Percentiles rank a stretch among this genome's conserved stretches.
Conservation (phyloP, 1,140 invertebrate species). For the Bombus ignitus region DNA sequence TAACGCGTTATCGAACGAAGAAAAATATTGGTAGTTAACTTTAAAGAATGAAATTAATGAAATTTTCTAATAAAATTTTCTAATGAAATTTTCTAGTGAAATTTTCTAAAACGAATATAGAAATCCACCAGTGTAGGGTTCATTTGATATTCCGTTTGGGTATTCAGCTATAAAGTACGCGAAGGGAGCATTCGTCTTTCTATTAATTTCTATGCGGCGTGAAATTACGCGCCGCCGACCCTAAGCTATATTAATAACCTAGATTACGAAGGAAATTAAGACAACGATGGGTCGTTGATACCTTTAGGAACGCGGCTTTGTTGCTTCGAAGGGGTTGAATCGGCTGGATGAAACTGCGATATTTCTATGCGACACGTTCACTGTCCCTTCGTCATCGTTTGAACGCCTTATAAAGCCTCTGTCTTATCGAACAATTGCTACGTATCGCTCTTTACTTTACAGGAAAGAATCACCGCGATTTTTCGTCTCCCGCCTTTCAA, state of each 20-base stretch:
- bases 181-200: conserved; percentile 64
- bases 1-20: neutral
- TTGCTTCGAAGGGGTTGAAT: conserved; percentile 74
- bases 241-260: conserved; percentile 80
- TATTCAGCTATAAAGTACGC: conserved; percentile 46
- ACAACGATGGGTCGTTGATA: conserved; percentile 65
- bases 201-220: conserved; percentile 64
- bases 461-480: neutral
- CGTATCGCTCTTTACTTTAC: conserved; percentile 24
- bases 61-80: neutral
- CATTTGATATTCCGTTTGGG: conserved; percentile 48
- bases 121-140: neutral
- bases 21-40: too few relatives aligned
- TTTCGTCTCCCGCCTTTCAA: neutral
- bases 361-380: conserved; percentile 27
- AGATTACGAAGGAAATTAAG: conserved; percentile 79
- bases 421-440: conserved; percentile 50
- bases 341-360: conserved; percentile 45
- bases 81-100: neutral
- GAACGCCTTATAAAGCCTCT: conserved; percentile 9
- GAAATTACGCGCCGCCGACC: conserved; percentile 69
- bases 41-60: neutral
- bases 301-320: conserved; percentile 63
- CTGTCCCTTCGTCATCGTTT: neutral
- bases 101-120: neutral